A percentile compares a stretch with the other conserved stretches of the same genome.
Conservation (phyloP, 2,113 vertebrate genomes). For the Beaufortia kweichowensis region DNA sequence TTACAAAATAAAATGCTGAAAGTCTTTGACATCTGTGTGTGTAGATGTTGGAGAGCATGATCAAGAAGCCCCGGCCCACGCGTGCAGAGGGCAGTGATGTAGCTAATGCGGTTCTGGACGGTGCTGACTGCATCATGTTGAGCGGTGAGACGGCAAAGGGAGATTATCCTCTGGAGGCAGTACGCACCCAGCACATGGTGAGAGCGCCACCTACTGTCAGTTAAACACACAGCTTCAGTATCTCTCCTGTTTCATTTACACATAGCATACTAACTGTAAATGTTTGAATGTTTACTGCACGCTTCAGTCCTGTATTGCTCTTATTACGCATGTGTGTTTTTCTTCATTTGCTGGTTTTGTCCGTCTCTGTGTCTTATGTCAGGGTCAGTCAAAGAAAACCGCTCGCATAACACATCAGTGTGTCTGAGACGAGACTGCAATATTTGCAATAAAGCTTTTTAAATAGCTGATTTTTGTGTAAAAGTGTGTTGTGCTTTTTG, state of each 20-base stretch:
- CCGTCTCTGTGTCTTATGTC: not conserved
- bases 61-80: constrained; percentile 96
- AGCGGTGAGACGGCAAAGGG: constrained; percentile 97
- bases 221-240: not conserved
- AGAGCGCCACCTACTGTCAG: constrained; percentile 58
- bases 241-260: not conserved
- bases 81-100: constrained; percentile 96
- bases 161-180: constrained; percentile 97
- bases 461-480: not conserved
- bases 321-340: not conserved
- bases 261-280: not conserved
- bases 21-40: too few species aligned
- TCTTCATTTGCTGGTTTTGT: not conserved
- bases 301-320: not conserved
- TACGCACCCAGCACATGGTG: constrained; percentile 96
- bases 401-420: not conserved
- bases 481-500: not conserved
- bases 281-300: not conserved
- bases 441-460: not conserved
- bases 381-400: constrained; percentile 29
- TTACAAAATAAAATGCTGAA: too few species aligned
- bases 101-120: constrained; percentile 93
- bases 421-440: too few species aligned
- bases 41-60: constrained; percentile 99
- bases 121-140: constrained; percentile 98